phyloP scores from a whole-genome alignment of 2,113 vertebrate species.

The Macaca nemestrina region DNA sequence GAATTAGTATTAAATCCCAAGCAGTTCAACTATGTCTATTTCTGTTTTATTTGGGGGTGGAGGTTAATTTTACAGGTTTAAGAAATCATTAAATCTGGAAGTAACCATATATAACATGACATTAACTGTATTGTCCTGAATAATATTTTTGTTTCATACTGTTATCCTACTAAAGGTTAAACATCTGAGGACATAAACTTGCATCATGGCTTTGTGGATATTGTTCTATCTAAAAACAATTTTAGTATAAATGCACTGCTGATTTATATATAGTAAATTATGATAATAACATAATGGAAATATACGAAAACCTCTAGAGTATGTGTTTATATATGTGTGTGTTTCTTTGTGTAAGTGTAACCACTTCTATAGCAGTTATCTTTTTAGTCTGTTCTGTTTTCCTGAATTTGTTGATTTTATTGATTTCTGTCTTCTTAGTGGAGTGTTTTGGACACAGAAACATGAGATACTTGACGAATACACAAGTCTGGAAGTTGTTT shows the following conservation, averaged over 20 bases:
- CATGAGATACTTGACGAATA: not conserved
- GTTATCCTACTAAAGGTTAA: not conserved
- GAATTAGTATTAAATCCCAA: not conserved
- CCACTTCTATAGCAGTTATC: not conserved
- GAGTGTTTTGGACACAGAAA: not conserved
- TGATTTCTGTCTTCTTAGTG: conserved; percentile 36
- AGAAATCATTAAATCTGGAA: not conserved
- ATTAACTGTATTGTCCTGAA: not conserved
- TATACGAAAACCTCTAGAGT: not conserved
- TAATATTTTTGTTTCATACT: not conserved
- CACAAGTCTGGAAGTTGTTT: not conserved
- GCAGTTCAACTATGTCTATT: not conserved
- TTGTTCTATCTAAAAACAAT: not conserved
- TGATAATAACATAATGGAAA: not conserved
- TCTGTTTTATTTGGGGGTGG: not conserved
- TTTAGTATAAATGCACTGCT: not conserved
- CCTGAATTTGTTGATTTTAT: not conserved
- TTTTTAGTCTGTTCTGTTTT: conserved; percentile 27
- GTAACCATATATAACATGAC: not conserved
- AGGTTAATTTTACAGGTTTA: not conserved
- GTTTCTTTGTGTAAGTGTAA: not conserved
- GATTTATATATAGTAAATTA: not conserved
- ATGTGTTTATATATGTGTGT: not conserved
- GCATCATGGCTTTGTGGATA: not conserved
- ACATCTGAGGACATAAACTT: not conserved